A percentile compares a stretch with the other conserved stretches of the same genome.
These are phyloP conservation scores for mouse (Mus musculus) DNA, from an alignment of 2,113 vertebrate species.

Conservation along the genomic window DNA sequence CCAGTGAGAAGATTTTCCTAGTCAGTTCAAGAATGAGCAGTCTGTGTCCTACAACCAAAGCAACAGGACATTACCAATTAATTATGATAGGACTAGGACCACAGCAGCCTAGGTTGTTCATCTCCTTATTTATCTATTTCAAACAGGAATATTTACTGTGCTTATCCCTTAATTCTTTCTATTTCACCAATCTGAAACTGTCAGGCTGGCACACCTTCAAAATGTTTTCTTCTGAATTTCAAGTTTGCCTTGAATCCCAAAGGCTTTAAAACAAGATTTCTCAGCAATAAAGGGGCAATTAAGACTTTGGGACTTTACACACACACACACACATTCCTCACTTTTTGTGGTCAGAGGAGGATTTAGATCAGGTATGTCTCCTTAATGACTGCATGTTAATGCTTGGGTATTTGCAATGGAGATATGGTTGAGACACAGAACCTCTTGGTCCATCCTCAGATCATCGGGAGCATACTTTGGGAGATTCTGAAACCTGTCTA, in stretches of 20 bases:
- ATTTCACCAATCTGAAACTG: not conserved
- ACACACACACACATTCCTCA: not conserved
- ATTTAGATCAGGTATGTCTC: not conserved
- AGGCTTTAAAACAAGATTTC: not conserved
- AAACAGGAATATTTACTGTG: not conserved
- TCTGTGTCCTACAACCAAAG: not conserved
- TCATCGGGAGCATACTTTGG: not conserved
- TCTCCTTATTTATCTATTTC: not conserved
- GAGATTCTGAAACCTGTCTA: not conserved
- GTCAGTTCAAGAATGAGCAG: not conserved
- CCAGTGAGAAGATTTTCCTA: not conserved
- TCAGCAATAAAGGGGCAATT: too few species aligned
- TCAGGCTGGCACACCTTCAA: too few species aligned
- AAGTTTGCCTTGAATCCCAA: not conserved
- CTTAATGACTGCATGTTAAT: not conserved
- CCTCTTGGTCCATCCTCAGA: not conserved
- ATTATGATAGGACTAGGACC: not conserved
- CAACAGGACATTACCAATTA: not conserved
- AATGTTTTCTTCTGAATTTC: not conserved
- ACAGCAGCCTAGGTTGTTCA: too few species aligned
- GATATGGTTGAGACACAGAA: not conserved
- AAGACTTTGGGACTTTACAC: not conserved
- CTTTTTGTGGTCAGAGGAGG: rapidly evolving
- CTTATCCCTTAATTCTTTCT: too few species aligned
- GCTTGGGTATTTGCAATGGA: not conserved